These are phyloP conservation scores for Aplochiton taeniatus DNA, from an alignment of 2,797 vertebrate genomes.

Conservation along the genomic window DNA sequence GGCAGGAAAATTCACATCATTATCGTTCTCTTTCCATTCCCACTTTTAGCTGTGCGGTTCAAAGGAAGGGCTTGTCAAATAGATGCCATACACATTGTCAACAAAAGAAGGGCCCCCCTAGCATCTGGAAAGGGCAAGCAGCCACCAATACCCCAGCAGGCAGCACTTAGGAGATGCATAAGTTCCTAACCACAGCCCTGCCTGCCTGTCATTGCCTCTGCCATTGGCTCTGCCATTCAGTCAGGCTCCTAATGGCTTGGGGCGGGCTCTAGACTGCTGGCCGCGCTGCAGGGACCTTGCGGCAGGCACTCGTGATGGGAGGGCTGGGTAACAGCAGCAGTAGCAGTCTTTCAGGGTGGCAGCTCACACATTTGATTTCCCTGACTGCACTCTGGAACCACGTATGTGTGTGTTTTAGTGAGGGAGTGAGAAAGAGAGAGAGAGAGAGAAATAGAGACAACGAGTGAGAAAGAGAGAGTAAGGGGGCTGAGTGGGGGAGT, in stretches of 20 bases:
- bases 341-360: neutral
- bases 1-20: conserved; percentile 9
- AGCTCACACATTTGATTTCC: conserved; percentile 9
- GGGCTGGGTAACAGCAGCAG: conserved; percentile 24
- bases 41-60: conserved; percentile 5
- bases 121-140: conserved; percentile 7
- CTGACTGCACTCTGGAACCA: neutral
- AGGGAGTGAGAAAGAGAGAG: neutral
- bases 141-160: conserved; percentile 33
- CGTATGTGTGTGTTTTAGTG: too few species aligned
- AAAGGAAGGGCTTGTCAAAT: conserved; percentile 14
- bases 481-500: too few species aligned
- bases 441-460: neutral
- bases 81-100: conserved; percentile 32
- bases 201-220: conserved; percentile 34
- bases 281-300: conserved; percentile 12
- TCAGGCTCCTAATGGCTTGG: conserved; percentile 52
- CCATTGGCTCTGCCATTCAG: conserved; percentile 40
- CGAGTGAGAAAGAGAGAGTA: neutral
- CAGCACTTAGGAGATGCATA: conserved; percentile 23
- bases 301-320: conserved; percentile 31
- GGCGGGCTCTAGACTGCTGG: conserved; percentile 18
- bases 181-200: conserved; percentile 36
- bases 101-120: conserved; percentile 9
- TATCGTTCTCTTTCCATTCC: neutral